phyloP scores from a whole-genome alignment of 2,888 invertebrate genomes.

The Caenorhabditis angaria region DNA sequence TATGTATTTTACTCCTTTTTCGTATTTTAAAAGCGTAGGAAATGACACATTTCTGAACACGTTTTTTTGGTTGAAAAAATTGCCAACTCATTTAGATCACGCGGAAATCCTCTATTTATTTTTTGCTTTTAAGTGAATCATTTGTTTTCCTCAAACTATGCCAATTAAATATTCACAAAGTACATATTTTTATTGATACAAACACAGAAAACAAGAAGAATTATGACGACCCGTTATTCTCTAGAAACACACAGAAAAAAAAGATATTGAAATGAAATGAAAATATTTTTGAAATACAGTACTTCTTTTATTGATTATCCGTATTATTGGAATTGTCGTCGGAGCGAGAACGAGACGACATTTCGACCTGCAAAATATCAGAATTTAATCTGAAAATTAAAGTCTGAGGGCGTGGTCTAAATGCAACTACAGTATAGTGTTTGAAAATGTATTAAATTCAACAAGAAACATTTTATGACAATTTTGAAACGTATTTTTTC shows the following conservation, averaged over 20 bases:
- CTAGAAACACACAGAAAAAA: not conserved
- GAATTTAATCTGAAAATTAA: not conserved
- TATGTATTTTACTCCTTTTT: conserved; percentile 2
- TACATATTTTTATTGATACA: not conserved
- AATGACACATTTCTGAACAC: not conserved
- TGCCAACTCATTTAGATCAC: not conserved
- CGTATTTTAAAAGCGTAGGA: not conserved
- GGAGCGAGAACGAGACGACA: not conserved
- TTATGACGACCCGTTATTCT: not conserved
- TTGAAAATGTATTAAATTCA: too few relatives aligned
- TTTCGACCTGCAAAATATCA: conserved; percentile 1
- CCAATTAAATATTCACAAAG: not conserved
- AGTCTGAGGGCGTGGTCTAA: too few relatives aligned
- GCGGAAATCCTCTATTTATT: too few relatives aligned
- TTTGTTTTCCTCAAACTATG: not conserved
- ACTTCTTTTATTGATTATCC: not conserved
- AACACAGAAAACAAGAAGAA: not conserved
- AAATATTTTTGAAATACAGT: not conserved
- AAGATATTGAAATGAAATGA: not conserved
- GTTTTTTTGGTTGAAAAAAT: not conserved
- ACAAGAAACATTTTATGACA: too few relatives aligned
- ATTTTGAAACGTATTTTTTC: too few relatives aligned
- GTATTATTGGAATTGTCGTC: not conserved
- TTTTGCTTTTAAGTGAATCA: not conserved
- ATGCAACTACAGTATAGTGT: not conserved